These are phyloP conservation scores for Myiotriccus ornatus DNA, from an alignment of 2,797 vertebrate species.

Conservation along the genomic window DNA sequence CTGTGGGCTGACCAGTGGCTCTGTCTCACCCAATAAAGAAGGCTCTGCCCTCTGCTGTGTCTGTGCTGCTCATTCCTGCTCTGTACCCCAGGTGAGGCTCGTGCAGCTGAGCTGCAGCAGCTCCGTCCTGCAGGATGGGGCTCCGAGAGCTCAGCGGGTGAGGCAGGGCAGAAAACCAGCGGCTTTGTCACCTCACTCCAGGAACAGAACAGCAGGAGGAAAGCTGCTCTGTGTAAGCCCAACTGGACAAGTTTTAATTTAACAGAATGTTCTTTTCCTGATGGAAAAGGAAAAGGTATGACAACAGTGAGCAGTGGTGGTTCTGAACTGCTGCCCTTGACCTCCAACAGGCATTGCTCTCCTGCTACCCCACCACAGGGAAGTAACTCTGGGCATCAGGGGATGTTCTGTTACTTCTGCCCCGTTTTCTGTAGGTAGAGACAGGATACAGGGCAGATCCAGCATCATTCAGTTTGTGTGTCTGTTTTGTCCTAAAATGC, in stretches of 20 bases:
- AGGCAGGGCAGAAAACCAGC: neutral
- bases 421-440: neutral
- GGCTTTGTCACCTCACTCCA: too few species aligned
- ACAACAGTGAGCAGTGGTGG: neutral
- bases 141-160: neutral
- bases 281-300: neutral
- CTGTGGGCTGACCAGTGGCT: rapidly evolving
- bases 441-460: neutral
- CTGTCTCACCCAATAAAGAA: neutral
- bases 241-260: rapidly evolving
- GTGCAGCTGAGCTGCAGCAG: neutral
- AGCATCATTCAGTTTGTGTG: neutral
- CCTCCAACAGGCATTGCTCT: neutral
- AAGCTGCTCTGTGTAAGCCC: neutral
- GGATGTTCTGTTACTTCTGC: rapidly evolving
- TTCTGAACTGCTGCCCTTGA: neutral
- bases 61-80: neutral
- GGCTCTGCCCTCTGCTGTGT: neutral
- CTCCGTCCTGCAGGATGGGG: neutral
- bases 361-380: neutral
- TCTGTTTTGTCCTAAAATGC: neutral
- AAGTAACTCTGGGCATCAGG: rapidly evolving
- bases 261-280: neutral
- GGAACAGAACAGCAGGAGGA: neutral
- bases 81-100: neutral